phyloP scores from a whole-genome alignment of 53 echinoderm and acorn worm genomes.

The Paracentrotus lividus region DNA sequence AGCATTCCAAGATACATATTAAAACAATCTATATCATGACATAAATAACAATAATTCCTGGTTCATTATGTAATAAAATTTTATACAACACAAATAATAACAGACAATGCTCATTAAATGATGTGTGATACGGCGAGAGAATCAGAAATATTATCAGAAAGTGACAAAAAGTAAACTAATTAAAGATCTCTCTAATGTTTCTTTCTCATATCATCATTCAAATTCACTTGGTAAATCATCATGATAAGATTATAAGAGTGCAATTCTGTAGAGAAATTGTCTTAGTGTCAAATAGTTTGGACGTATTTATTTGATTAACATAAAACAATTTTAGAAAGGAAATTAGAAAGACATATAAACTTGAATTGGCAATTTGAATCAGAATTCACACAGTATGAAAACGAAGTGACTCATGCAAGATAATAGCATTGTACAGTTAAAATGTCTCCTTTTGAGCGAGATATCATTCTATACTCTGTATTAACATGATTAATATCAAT shows the following conservation, averaged over 20 bases:
- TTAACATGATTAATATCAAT: neutral
- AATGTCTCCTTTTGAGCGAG: neutral
- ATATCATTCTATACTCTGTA: neutral
- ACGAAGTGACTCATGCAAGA: neutral
- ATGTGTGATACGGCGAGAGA: neutral
- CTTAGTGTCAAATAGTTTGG: neutral
- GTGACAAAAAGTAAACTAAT: neutral
- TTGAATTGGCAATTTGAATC: constrained; percentile 30
- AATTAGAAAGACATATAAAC: constrained; percentile 42
- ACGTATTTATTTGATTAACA: neutral
- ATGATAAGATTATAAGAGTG: constrained; percentile 9
- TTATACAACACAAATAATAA: constrained; percentile 27
- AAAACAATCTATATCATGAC: neutral
- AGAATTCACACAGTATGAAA: constrained; percentile 53
- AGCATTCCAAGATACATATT: constrained; percentile 20
- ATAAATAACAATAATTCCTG: neutral
- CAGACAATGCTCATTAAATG: neutral
- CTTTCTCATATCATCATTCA: constrained; percentile 20
- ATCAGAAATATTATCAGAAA: neutral
- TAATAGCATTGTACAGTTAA: neutral
- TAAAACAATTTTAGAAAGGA: neutral
- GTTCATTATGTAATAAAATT: neutral
- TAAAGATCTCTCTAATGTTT: neutral
- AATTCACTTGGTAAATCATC: neutral
- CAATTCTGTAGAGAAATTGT: neutral